phyloP scores from a whole-genome alignment of 1,140 invertebrate species.

The Apis laboriosa region DNA sequence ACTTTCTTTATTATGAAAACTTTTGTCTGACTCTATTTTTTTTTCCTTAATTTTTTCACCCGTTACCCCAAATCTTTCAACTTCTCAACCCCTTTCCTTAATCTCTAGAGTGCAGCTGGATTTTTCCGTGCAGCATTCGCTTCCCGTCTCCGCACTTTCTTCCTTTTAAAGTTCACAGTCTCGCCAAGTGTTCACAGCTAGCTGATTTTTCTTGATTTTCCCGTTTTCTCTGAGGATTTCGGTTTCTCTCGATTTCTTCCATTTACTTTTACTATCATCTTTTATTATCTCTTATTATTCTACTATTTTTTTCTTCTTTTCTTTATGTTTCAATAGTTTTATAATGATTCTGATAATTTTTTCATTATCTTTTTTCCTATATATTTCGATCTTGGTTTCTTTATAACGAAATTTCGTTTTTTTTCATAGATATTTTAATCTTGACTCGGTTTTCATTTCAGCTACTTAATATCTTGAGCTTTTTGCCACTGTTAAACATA shows the following conservation, averaged over 20 bases:
- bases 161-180: slow-evolving; percentile 22
- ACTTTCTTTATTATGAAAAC: neutral
- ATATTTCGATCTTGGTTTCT: neutral
- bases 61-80: slow-evolving; percentile 4
- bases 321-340: neutral
- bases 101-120: slow-evolving; percentile 16
- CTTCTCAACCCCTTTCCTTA: neutral
- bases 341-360: neutral
- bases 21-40: neutral
- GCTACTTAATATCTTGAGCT: neutral
- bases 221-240: neutral
- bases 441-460: neutral
- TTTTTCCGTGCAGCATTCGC: slow-evolving; percentile 7
- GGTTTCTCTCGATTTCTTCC: slow-evolving; percentile 15
- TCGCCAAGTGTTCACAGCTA: neutral
- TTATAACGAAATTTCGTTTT: neutral
- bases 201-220: slow-evolving; percentile 30
- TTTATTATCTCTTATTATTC: neutral
- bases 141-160: slow-evolving; percentile 14
- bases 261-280: neutral
- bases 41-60: neutral
- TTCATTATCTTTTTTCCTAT: neutral
- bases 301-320: neutral
- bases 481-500: neutral
- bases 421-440: neutral